These are phyloP conservation scores for Drosophila ficusphila DNA, from an alignment of 1,140 invertebrate genomes.

Conservation along the genomic window DNA sequence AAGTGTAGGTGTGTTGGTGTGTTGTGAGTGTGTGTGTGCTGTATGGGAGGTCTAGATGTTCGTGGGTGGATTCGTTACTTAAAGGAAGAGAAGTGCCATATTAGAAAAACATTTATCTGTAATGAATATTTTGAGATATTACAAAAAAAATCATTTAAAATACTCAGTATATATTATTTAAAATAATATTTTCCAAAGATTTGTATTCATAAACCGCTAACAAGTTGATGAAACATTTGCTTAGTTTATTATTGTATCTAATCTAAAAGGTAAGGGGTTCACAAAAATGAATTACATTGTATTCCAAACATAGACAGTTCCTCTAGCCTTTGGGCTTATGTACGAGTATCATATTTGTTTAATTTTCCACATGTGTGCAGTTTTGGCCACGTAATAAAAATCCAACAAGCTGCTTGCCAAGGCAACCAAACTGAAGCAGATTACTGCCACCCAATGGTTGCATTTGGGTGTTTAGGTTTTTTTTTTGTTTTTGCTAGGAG, in stretches of 20 bases:
- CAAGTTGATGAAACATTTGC: too few relatives aligned
- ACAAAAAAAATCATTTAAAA: too few relatives aligned
- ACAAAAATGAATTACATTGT: neutral
- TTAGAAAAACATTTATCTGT: neutral
- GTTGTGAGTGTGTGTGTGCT: constrained; percentile 1
- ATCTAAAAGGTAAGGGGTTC: too few relatives aligned
- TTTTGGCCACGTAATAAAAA: constrained; percentile 72
- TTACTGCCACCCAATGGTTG: constrained; percentile 24
- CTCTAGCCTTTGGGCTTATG: neutral
- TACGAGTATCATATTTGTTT: constrained; percentile 1
- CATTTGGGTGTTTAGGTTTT: too few relatives aligned
- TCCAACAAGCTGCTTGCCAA: constrained; percentile 64
- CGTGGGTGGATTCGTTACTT: constrained; percentile 10
- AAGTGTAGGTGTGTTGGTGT: neutral
- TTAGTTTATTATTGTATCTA: too few relatives aligned
- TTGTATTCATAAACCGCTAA: too few relatives aligned
- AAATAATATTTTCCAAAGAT: too few relatives aligned
- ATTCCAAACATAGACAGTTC: neutral
- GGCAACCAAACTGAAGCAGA: constrained; percentile 43
- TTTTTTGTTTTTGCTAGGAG: constrained; percentile 11
- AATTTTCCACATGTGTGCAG: constrained; percentile 27
- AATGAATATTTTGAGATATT: neutral
- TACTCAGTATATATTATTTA: too few relatives aligned
- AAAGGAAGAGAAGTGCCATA: neutral
- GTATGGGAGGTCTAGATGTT: neutral